Evolutionary conservation across 2,797 vertebrate species (phyloP).

Genomic region (Sylvia borin): DNA sequence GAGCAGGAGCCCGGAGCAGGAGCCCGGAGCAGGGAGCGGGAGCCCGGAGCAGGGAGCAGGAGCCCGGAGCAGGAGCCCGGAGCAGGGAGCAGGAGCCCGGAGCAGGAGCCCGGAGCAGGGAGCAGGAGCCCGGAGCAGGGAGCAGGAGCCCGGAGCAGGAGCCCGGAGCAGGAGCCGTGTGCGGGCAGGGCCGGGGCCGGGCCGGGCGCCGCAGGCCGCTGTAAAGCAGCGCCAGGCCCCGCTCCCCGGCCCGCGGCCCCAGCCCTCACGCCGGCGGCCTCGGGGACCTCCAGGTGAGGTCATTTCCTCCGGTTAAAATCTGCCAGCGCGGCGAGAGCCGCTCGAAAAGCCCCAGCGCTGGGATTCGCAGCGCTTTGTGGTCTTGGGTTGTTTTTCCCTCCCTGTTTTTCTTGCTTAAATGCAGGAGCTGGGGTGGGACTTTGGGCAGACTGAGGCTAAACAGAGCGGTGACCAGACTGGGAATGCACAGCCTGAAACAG

Average conservation of each 20-base stretch:
- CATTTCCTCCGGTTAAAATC: slow-evolving; percentile 53
- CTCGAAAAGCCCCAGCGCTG: neutral
- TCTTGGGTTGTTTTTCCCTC: neutral
- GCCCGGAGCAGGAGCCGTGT: neutral
- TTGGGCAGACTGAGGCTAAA: neutral
- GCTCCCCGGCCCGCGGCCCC: neutral
- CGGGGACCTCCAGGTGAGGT: slow-evolving; percentile 65
- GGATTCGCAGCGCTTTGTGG: neutral
- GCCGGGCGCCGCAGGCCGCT: slow-evolving; percentile 19
- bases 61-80: no score
- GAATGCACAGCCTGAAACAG: neutral
- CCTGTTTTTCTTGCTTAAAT: slow-evolving; percentile 1
- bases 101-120: no score
- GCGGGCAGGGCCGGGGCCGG: neutral
- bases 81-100: no score
- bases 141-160: no score
- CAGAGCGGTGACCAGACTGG: neutral
- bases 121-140: no score
- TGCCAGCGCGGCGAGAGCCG: neutral
- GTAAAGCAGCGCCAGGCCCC: slow-evolving; percentile 31
- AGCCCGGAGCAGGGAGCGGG: no score
- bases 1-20: no score
- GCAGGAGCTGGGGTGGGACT: neutral
- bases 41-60: no score
- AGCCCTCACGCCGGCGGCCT: neutral